Evolutionary conservation across 2,113 vertebrate species (phyloP).

Genomic region (Gadus macrocephalus): DNA sequence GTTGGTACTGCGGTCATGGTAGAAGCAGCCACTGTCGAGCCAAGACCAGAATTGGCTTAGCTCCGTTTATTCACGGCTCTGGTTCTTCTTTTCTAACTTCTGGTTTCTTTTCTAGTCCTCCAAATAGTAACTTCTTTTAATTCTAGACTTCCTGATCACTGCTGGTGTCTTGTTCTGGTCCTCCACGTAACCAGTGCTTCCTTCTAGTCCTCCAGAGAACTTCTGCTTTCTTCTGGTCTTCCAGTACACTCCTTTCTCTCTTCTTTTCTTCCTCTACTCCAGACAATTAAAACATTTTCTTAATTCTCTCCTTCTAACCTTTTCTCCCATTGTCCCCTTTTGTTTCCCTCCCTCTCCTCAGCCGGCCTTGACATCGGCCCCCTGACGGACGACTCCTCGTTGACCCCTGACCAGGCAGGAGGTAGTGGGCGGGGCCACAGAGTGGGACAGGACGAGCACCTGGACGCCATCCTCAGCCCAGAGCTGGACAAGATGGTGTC

Average conservation of each 20-base stretch:
- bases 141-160: constrained; percentile 2
- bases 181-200: constrained; percentile 12
- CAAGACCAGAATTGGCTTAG: too few species aligned
- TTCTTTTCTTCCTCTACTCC: background rate
- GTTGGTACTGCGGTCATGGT: too few species aligned
- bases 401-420: constrained; percentile 63
- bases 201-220: background rate
- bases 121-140: constrained; percentile 1
- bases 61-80: too few species aligned
- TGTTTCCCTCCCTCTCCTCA: constrained; percentile 38
- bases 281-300: background rate
- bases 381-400: constrained; percentile 71
- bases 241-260: background rate
- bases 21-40: too few species aligned
- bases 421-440: constrained; percentile 68
- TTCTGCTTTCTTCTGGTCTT: background rate
- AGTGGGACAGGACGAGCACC: constrained; percentile 82
- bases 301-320: too few species aligned
- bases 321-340: background rate
- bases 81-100: too few species aligned
- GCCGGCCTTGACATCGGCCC: constrained; percentile 82
- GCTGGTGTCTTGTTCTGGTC: background rate
- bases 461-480: constrained; percentile 94
- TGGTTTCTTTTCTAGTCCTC: background rate
- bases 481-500: constrained; percentile 97